phyloP scores from a whole-genome alignment of 2,888 invertebrate genomes.

The Steinernema scapterisci region DNA sequence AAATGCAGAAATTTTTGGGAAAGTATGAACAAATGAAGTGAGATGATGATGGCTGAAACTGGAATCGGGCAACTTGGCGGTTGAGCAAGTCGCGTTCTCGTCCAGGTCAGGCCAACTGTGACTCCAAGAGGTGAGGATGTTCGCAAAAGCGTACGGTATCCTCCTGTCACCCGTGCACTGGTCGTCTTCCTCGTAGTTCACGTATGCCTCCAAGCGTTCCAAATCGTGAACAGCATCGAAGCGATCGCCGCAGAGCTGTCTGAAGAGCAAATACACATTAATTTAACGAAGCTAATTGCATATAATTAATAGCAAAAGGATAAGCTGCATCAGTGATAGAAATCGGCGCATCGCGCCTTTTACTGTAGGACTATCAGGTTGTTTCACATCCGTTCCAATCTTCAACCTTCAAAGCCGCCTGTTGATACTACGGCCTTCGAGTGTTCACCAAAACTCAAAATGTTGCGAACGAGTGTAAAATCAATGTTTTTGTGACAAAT shows the following conservation, averaged over 20 bases:
- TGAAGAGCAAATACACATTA: neutral
- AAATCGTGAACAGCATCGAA: conserved; percentile 32
- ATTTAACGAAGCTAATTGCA: too few species aligned
- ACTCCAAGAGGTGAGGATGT: conserved; percentile 34
- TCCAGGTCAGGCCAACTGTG: conserved; percentile 37
- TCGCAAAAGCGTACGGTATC: conserved; percentile 34
- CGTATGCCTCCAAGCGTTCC: conserved; percentile 36
- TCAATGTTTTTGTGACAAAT: too few species aligned
- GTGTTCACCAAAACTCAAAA: too few species aligned
- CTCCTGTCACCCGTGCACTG: neutral
- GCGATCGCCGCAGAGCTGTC: conserved; percentile 34
- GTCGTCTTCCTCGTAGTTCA: conserved; percentile 38
- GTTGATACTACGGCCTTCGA: too few species aligned
- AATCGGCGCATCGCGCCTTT: too few species aligned
- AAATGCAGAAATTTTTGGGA: conserved; percentile 50
- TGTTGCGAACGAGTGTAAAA: too few species aligned
- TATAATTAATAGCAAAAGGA: too few species aligned
- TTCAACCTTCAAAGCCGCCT: too few species aligned
- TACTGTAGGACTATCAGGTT: too few species aligned
- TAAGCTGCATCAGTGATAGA: too few species aligned
- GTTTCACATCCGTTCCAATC: too few species aligned
- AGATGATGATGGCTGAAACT: conserved; percentile 43
- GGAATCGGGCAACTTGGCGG: conserved; percentile 34
- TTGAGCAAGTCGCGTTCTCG: conserved; percentile 40
- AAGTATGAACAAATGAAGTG: conserved; percentile 54